phyloP scores from a whole-genome alignment of 1,140 invertebrate species.

The Whitmania pigra region DNA sequence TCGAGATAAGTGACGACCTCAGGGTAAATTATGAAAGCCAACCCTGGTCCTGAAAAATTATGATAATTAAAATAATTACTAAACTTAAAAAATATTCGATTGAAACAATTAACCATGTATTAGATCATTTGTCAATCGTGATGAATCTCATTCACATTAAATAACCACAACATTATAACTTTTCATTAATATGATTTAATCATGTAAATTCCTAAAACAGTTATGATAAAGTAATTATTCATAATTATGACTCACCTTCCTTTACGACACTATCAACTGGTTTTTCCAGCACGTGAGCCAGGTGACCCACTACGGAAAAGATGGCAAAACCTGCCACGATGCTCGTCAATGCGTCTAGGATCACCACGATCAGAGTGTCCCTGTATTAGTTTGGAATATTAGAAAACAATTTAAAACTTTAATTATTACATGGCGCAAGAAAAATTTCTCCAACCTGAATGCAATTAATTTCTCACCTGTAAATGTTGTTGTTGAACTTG shows the following conservation, averaged over 20 bases:
- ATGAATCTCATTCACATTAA: too few species aligned
- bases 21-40: conserved; percentile 76
- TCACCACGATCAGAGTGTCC: conserved; percentile 85
- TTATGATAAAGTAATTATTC: background rate
- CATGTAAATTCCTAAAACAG: too few species aligned
- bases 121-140: too few species aligned
- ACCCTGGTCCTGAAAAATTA: conserved; percentile 52
- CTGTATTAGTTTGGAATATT: too few species aligned
- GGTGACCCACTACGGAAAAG: conserved; percentile 94
- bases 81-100: too few species aligned
- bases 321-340: conserved; percentile 98
- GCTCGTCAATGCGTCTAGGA: conserved; percentile 86
- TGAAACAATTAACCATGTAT: too few species aligned
- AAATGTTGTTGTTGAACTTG: conserved; percentile 74
- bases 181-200: too few species aligned
- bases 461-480: conserved; percentile 42
- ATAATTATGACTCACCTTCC: conserved; percentile 53
- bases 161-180: too few species aligned
- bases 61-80: background rate
- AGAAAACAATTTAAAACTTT: too few species aligned
- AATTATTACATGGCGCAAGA: background rate
- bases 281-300: conserved; percentile 71
- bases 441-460: too few species aligned
- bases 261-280: conserved; percentile 81
- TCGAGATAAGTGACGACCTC: conserved; percentile 79